Evolutionary conservation across 2,797 vertebrate species (phyloP), one percentile per base, ranked within the genome.

Genomic region (Smutsia temminckii): DNA sequence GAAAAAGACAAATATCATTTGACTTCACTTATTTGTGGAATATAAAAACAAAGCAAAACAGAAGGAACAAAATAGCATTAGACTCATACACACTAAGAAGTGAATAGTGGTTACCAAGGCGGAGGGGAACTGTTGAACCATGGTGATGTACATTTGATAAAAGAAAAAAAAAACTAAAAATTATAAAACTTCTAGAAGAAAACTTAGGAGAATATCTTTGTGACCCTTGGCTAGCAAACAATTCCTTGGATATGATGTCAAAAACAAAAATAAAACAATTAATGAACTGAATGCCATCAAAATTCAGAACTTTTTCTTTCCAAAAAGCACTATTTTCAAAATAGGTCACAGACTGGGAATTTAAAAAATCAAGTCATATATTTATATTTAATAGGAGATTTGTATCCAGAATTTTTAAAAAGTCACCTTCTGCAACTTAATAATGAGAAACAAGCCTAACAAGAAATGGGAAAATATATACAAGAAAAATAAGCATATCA

Each of bases 221-320:
- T 40, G 40, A 86, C 23, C 27, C 29, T 78, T 21, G 2, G 21
- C 12, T 46, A 49, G 6, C 18, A 21, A 95, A 89, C 91, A 17
- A 66, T 66, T 66, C 79, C 51, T 80, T 93, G 27, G 18, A 64
- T 49, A 83, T 72, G 34, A 72, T 2, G 40, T 40, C 40, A 40
- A 40, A 40, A 40, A 89, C 34, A 13, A 85, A 57, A 71, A 37
- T 40, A 40, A 77, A 29, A 51, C 59, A 53, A 29, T 20, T 46
- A 55, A 66, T 57, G 13, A 88, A 92, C 18, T 10, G 6, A 90
- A 75, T 13, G 4, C 74, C 29, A 88, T 59, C 46, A 88, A 94
- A 79, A 64, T 85, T 87, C 59, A 93, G n/a, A 92, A 66, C 29
- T 57, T 71, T 84, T 72, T 89, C 40, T 94, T 66, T 78, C 55